These are phyloP conservation scores for Acinonyx jubatus DNA, from an alignment of 2,113 vertebrate genomes.

Conservation along the genomic window DNA sequence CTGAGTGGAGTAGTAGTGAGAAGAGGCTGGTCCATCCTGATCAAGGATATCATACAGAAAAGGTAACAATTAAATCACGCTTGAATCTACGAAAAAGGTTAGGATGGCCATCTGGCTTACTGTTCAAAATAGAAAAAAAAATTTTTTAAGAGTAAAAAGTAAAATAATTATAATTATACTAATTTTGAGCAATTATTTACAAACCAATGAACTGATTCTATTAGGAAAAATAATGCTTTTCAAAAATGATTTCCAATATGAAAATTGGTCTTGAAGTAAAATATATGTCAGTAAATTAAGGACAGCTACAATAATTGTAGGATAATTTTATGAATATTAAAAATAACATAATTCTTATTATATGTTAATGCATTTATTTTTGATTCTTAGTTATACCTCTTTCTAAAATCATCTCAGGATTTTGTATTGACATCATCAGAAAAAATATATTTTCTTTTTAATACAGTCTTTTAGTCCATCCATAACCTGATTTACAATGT, in stretches of 20 bases:
- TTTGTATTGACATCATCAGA: neutral
- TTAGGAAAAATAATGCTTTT: neutral
- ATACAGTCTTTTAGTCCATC: neutral
- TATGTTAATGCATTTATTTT: neutral
- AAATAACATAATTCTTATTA: neutral
- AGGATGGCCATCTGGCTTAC: neutral
- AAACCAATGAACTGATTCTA: neutral
- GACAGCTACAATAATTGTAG: neutral
- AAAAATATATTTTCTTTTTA: neutral
- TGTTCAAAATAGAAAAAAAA: neutral
- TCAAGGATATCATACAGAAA: neutral
- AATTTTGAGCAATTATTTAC: neutral
- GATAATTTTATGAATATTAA: neutral
- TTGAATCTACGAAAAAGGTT: neutral
- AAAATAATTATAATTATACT: neutral
- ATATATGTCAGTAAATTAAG: neutral
- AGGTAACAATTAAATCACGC: neutral
- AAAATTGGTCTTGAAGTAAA: neutral
- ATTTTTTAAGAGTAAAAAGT: neutral
- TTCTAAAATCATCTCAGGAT: neutral
- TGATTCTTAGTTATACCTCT: neutral
- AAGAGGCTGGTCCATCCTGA: neutral
- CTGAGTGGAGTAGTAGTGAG: neutral
- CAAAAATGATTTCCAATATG: neutral
- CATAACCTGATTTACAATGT: neutral